A percentile compares a stretch with the other conserved stretches of the same genome.
Conservation (phyloP, 2,888 invertebrate species). For the Tenthredo scrophulariae region DNA sequence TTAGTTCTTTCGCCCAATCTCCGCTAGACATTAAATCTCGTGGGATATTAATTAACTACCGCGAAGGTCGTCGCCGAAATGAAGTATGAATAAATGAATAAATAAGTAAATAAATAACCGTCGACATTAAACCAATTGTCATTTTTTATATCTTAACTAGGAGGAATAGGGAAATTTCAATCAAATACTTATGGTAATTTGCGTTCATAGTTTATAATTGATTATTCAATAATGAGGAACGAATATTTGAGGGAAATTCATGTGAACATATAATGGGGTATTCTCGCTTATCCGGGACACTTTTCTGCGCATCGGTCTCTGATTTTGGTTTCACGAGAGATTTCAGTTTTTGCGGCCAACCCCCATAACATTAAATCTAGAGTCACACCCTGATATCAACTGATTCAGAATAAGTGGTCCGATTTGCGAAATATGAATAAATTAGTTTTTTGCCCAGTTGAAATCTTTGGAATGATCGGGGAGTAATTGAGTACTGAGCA, state of each 20-base stretch:
- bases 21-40: background rate
- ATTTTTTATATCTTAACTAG: background rate
- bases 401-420: too few species aligned
- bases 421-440: too few species aligned
- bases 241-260: background rate
- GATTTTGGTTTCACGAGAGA: too few species aligned
- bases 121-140: background rate
- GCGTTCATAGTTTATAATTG: background rate
- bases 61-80: background rate
- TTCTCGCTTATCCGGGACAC: too few species aligned
- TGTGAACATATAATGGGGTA: too few species aligned
- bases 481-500: too few species aligned
- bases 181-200: background rate
- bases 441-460: too few species aligned
- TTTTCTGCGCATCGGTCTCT: too few species aligned
- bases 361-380: too few species aligned
- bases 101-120: background rate
- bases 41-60: background rate
- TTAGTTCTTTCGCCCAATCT: background rate
- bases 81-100: background rate
- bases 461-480: too few species aligned
- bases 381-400: too few species aligned
- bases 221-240: background rate
- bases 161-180: background rate
- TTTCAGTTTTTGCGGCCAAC: too few species aligned